Conservation (phyloP, 2,888 invertebrate genomes). For the Seira sanloemensis region DNA sequence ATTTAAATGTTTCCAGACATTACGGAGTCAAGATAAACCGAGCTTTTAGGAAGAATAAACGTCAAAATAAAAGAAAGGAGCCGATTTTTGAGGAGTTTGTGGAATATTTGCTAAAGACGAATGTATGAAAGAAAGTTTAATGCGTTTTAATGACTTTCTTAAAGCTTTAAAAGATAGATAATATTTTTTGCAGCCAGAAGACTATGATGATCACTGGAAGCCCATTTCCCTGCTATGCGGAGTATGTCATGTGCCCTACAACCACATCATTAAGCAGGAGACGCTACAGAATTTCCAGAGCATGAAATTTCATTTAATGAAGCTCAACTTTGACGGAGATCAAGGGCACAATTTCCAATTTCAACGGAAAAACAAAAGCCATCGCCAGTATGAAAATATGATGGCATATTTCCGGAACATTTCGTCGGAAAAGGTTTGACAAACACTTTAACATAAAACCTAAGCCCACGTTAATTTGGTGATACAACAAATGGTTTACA, state of each 20-base stretch:
- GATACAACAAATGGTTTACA: no score
- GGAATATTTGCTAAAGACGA: conserved; percentile 67
- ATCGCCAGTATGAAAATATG: neutral
- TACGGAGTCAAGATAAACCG: conserved; percentile 68
- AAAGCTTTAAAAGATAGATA: neutral
- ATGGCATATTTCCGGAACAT: neutral
- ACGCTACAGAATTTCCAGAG: conserved; percentile 22
- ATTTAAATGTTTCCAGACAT: conserved; percentile 48
- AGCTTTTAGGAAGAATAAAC: conserved; percentile 55
- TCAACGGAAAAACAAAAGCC: conserved; percentile 22
- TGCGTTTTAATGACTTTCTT: neutral
- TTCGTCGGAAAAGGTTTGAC: neutral
- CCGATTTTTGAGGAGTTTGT: conserved; percentile 71
- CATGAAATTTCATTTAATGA: conserved; percentile 34
- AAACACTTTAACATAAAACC: no score
- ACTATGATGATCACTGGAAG: conserved; percentile 71
- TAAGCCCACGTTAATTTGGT: no score
- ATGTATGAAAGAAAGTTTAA: conserved; percentile 62
- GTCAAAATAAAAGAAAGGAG: conserved; percentile 64
- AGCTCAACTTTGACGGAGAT: conserved; percentile 44
- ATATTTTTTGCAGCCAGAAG: conserved; percentile 53
- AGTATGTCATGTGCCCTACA: conserved; percentile 65
- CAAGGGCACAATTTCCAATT: neutral
- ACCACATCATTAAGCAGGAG: conserved; percentile 66
- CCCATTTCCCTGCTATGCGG: conserved; percentile 70